phyloP scores from a whole-genome alignment of 1,140 invertebrate species.

The Heliconius melpomene region DNA sequence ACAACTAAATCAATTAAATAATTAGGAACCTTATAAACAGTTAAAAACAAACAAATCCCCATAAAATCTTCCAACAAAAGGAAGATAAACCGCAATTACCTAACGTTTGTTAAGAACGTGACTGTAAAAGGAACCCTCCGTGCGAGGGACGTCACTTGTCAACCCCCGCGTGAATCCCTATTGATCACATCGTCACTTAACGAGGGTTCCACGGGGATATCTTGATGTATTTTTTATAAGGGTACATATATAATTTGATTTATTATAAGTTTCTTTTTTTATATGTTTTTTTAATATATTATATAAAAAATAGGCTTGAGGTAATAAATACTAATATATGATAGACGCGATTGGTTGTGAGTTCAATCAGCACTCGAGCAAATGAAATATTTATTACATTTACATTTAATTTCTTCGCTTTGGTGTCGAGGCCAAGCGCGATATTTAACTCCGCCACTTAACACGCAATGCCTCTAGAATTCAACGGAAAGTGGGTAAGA shows the following conservation, averaged over 20 bases:
- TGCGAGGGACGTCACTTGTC: slow-evolving; percentile 21
- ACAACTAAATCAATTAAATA: too few relatives aligned
- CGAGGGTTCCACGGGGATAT: not conserved
- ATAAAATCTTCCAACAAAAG: slow-evolving; percentile 1
- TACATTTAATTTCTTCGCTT: too few relatives aligned
- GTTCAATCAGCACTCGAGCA: too few relatives aligned
- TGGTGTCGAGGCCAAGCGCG: too few relatives aligned
- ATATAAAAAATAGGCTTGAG: not conserved
- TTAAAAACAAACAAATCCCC: not conserved
- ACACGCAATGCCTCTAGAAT: too few relatives aligned
- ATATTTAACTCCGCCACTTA: too few relatives aligned
- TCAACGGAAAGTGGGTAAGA: too few relatives aligned
- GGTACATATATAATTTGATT: not conserved
- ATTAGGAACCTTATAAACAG: not conserved
- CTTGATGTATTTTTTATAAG: not conserved
- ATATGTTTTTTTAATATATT: not conserved
- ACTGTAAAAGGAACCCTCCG: not conserved
- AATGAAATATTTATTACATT: too few relatives aligned
- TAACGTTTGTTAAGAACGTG: not conserved
- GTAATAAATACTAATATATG: too few relatives aligned
- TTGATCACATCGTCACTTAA: slow-evolving; percentile 21
- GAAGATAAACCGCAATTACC: not conserved
- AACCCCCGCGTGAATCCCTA: slow-evolving; percentile 7
- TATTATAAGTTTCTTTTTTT: not conserved
- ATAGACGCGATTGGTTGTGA: too few relatives aligned